Percentiles rank a stretch among this genome's conserved stretches.
phyloP scores from a whole-genome alignment of 2,888 invertebrate genomes.

The Stenolophus ochropezus region DNA sequence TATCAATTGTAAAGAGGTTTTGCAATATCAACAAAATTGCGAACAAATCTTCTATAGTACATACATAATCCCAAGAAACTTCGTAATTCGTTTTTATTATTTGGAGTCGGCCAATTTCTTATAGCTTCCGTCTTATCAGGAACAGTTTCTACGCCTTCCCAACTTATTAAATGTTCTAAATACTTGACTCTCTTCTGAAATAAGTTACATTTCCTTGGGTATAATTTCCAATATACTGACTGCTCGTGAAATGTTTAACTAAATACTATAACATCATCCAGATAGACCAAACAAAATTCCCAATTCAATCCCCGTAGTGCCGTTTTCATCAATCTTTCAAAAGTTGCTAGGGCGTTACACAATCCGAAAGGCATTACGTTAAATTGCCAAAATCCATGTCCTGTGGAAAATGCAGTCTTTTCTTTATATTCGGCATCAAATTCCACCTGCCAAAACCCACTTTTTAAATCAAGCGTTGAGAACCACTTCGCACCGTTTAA shows the following conservation, averaged over 20 bases:
- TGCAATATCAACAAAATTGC: not conserved
- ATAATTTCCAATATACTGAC: constrained; percentile 60
- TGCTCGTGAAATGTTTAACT: constrained; percentile 60
- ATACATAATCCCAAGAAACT: not conserved
- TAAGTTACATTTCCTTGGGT: constrained; percentile 61
- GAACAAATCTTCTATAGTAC: constrained; percentile 2
- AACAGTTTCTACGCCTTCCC: not conserved
- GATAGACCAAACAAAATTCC: constrained; percentile 61
- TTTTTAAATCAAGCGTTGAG: not conserved
- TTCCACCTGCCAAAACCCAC: not conserved
- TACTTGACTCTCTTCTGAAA: not conserved
- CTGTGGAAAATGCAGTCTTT: constrained; percentile 8
- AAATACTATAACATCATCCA: constrained; percentile 45
- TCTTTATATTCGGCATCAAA: not conserved
- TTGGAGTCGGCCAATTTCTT: not conserved
- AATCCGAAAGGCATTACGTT: constrained; percentile 15
- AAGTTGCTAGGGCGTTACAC: constrained; percentile 59
- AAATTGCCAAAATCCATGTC: not conserved
- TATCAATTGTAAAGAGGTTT: not conserved
- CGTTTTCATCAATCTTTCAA: constrained; percentile 61
- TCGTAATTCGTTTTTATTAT: not conserved
- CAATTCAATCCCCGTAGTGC: constrained; percentile 61
- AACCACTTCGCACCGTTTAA: not conserved
- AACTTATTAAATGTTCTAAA: too few relatives aligned
- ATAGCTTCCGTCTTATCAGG: not conserved